Base-by-base conservation (phyloP, 2,113 vertebrate genomes). In the Petroica traversi region DNA sequence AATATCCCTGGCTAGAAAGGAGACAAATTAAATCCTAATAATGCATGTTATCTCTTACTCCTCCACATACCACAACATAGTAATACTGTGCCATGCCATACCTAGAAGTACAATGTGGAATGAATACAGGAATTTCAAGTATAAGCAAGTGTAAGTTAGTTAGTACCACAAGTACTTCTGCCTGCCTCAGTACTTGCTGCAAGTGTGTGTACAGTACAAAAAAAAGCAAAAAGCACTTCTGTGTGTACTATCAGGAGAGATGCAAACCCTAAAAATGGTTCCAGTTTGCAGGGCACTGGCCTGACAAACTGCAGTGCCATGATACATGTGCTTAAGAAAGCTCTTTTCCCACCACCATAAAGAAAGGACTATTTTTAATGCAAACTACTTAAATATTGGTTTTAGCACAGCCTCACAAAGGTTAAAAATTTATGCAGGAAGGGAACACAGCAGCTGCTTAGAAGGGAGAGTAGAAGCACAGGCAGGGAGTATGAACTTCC, bases 131-230 rank as follows among this genome's bases (percentile, higher is more conserved):
- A 26, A 52, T 41, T 58, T 78, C 13, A 58, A 78, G 41, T 6
- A 46, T 8, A 59, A 91, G 48, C 41, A 77, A 25, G 19, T 15
- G 6, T 41, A 83, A 84, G 5, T 45, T 41, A 36, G 5, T 4
- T 64, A 86, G 66, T 51, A 20, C 14, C 54, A 62, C 8, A 51
- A 89, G 3, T 52, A 77, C 9, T 68, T 55, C 36, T 57, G 45
- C 40, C 28, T 85, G 48, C 52, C 48, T 78, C 51, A 22, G n/a
- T n/a, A n/a, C n/a, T n/a, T n/a, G n/a, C n/a, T n/a, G n/a, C n/a
- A n/a, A n/a, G n/a, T 0, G 0, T 6, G 12, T 18, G 5, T 25
- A 63, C 26, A 57, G n/a, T 45, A 76, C 58, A 72, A 72, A 76
- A 18, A 19, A 49, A 72, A 85, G 29, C 34, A 62, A 41, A 72